phyloP scores from a whole-genome alignment of 2,888 invertebrate genomes.

The Eilema caniola region DNA sequence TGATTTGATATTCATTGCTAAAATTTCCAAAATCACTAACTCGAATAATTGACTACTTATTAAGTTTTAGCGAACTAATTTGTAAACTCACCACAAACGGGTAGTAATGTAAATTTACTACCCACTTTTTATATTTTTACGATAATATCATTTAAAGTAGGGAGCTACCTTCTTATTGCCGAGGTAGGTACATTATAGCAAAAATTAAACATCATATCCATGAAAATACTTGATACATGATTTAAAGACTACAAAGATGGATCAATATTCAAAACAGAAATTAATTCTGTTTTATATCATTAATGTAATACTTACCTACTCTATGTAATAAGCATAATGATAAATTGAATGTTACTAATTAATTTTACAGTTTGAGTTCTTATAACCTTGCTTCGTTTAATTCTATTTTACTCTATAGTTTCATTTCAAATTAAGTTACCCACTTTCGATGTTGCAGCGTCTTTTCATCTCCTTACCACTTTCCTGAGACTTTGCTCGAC shows the following conservation, averaged over 20 bases:
- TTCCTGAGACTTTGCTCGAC: no score
- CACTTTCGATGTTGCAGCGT: no score
- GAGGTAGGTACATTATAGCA: background rate
- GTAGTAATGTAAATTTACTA: background rate
- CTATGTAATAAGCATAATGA: no score
- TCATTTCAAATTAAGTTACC: no score
- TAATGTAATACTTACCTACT: no score
- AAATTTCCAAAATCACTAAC: background rate
- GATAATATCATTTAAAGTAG: no score
- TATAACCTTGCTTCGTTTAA: background rate
- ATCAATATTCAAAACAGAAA: background rate
- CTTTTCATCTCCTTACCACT: no score
- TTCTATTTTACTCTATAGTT: background rate
- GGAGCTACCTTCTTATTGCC: no score
- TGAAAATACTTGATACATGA: background rate
- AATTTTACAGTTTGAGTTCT: background rate
- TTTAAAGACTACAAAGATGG: background rate
- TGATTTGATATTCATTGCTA: slow-evolving; percentile 34
- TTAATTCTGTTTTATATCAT: no score
- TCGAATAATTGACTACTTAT: background rate
- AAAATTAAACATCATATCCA: background rate
- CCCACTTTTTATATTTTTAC: background rate
- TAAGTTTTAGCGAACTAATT: background rate
- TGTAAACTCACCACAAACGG: no score
- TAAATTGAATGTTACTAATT: no score